Evolutionary conservation across 2,113 vertebrate genomes (phyloP), one percentile per base, ranked within the genome.

Genomic region (Apistogramma diplotaenia): DNA sequence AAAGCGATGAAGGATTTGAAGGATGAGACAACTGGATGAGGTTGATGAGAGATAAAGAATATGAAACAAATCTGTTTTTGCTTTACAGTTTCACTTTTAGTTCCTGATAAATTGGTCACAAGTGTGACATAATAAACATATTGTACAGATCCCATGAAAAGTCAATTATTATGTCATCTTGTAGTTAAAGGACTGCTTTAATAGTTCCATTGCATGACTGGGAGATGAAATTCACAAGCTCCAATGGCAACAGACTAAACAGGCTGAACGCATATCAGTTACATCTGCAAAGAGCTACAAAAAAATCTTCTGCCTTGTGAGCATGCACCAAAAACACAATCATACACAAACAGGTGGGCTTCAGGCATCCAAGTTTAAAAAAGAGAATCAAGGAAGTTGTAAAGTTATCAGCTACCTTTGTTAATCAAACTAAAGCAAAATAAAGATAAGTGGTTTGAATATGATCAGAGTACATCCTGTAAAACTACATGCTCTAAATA

Each of bases 341-440:
- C 1, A 61, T 58, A 51, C 46, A 65, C 70, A 76, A 54, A 85
- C 54, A 58, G 6, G 4, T 19, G 12, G 21, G 51, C 43, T 67
- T 79, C 31, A 70, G 49, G 37, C 81, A 65, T 74, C 60, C 15
- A 35, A 35, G 33, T 35, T 9, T 5, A 3, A 35, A 35, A 35
- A 33, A 33, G 3, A 35, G 29, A 56, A 37, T 60, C 11, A 60
- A 40, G 15, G 1, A 21, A 16, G 54, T 29, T 81, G 12, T 27
- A 35, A 6, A 58, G 8, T 60, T 9, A 59, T 4, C 2, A 3
- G 21, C 19, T 23, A 53, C 81, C 83, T 90, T 90, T 88, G 83
- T 73, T 90, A 86, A 85, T 78, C 79, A 91, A 91, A 89, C 35
- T 19, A 83, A 37, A 78, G 35, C 9, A 53, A 31, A 71, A 92